Conservation (phyloP, 2,888 invertebrate species). For the Spisula subtruncata region DNA sequence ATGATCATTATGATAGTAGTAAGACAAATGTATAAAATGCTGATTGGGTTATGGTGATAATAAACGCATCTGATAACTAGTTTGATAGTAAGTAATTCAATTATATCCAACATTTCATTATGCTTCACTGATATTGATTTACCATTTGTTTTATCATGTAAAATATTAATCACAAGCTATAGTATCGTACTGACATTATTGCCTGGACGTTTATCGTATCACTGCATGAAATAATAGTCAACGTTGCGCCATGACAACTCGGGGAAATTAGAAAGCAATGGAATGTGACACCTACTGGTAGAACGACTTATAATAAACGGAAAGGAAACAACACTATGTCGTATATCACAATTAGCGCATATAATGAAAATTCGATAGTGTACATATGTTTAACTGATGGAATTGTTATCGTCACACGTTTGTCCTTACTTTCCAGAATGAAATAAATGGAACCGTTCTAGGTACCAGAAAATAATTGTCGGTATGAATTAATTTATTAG, state of each 20-base stretch:
- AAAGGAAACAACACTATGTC: background rate
- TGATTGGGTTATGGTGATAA: background rate
- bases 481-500: too few species aligned
- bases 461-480: too few species aligned
- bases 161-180: constrained; percentile 21
- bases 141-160: too few species aligned
- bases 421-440: too few species aligned
- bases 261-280: constrained; percentile 44
- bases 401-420: too few species aligned
- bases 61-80: background rate
- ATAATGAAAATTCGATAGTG: constrained; percentile 15
- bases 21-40: too few species aligned
- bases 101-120: too few species aligned
- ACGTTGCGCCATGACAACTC: too few species aligned
- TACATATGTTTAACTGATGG: background rate
- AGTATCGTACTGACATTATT: background rate
- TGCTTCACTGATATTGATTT: too few species aligned
- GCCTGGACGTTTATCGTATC: background rate
- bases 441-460: too few species aligned
- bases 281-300: constrained; percentile 25
- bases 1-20: too few species aligned
- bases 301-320: constrained; percentile 2
- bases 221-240: constrained; percentile 37
- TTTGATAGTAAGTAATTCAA: too few species aligned
- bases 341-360: constrained; percentile 36